Base-by-base conservation (phyloP, 1,140 invertebrate species). In the Chironomus striatipennis region DNA sequence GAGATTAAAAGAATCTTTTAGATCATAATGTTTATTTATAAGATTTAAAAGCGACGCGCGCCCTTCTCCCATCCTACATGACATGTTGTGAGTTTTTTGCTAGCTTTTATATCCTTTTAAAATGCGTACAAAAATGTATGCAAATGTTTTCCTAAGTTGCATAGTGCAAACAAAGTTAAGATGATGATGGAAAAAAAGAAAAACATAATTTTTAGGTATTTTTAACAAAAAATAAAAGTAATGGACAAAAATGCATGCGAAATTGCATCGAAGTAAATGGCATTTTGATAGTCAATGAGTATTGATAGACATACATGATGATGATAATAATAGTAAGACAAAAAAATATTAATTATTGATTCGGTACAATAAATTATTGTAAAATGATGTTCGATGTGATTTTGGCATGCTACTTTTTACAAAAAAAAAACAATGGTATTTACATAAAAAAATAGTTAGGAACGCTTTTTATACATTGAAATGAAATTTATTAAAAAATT, bases 1-100 rank as follows among this genome's bases (percentile, higher is more conserved):
- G 84, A 85, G 81, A 67, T 17, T 74, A 64, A 65, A 76, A 72
- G 76, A 77, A 57, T 57, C 12, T 57, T n/a, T 57, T 57, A 57
- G 47, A n/a, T 57, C n/a, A 57, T 57, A 57, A n/a, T 57, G 5
- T 57, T 34, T 2, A 57, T 57, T 12, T 57, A 15, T 57, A 34
- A 34, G 47, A n/a, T n/a, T 12, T 57, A 57, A 57, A 57, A 57
- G n/a, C n/a, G 47, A 34, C 47, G 47, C 47, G 47, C 47, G 10
- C 47, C 12, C 15, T 15, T 10, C 8, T 15, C n/a, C n/a, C 47
- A 47, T 5, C n/a, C 1, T 9, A 47, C 43, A 47, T 10, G 9
- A 47, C 43, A 47, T 10, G 9, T 57, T 57, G 12, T 57, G 8
- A 57, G 12, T 57, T 57, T 57, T 57, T n/a, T 57, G n/a, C 24